Evolutionary conservation across 2,113 vertebrate species (phyloP).

Genomic region (Vimba vimba): DNA sequence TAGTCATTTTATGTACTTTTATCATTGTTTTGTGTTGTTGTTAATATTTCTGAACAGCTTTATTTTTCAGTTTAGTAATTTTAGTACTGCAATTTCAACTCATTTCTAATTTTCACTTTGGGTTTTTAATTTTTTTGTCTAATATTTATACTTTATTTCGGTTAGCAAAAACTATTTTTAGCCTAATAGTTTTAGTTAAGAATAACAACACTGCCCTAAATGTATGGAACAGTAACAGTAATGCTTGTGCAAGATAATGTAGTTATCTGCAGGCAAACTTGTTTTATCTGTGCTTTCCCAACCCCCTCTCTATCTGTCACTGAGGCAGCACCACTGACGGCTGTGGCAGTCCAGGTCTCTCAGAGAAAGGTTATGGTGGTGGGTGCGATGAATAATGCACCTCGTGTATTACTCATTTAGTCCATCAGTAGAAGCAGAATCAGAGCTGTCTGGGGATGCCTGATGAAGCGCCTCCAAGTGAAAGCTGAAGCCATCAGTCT

Average conservation of each 20-base stretch:
- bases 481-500: slow-evolving; percentile 42
- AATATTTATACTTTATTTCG: background rate
- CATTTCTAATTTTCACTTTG: too few species aligned
- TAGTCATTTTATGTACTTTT: background rate
- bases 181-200: background rate
- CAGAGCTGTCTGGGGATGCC: background rate
- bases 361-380: slow-evolving; percentile 10
- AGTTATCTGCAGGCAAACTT: background rate
- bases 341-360: slow-evolving; percentile 15
- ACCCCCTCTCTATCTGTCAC: background rate
- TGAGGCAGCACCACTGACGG: background rate
- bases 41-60: too few species aligned
- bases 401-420: slow-evolving; percentile 32
- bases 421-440: slow-evolving; percentile 32
- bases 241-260: background rate
- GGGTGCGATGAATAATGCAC: slow-evolving; percentile 49
- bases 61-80: background rate
- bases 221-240: background rate
- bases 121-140: too few species aligned
- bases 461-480: slow-evolving; percentile 19
- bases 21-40: background rate
- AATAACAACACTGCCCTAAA: background rate
- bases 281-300: background rate
- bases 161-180: background rate
- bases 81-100: background rate